Conservation (phyloP, 2,888 invertebrate genomes). For the Tanypteryx hageni region DNA sequence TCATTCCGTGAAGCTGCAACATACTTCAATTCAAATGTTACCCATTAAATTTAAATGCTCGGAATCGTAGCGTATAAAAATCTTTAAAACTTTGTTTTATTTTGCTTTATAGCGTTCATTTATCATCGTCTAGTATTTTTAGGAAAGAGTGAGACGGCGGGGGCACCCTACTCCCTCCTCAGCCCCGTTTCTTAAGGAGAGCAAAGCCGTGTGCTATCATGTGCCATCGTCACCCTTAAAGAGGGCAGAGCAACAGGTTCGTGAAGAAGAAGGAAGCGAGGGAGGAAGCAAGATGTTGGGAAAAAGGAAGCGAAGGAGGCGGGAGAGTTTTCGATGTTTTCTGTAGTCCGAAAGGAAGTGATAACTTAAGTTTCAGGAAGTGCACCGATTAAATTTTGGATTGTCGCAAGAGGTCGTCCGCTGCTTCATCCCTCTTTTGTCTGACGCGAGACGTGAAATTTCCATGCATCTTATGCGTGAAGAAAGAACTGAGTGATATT, state of each 20-base stretch:
- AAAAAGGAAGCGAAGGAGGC: neutral
- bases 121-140: neutral
- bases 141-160: neutral
- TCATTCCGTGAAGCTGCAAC: too few species aligned
- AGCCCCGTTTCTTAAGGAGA: neutral
- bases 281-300: neutral
- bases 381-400: neutral
- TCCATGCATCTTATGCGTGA: too few species aligned
- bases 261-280: slow-evolving; percentile 18
- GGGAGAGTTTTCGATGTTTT: neutral
- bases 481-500: too few species aligned
- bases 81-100: too few species aligned
- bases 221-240: slow-evolving; percentile 52
- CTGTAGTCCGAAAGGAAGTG: neutral
- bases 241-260: neutral
- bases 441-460: too few species aligned
- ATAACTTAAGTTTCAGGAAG: neutral
- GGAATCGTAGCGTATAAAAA: too few species aligned
- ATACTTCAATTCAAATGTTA: too few species aligned
- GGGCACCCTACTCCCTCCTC: neutral
- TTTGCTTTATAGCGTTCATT: neutral
- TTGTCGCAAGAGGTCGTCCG: too few species aligned
- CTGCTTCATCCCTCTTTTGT: too few species aligned
- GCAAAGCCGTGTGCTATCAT: slow-evolving; percentile 40
- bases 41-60: too few species aligned